These are phyloP conservation scores for Philereme transversata DNA, from an alignment of 2,888 invertebrate species.

Conservation along the genomic window DNA sequence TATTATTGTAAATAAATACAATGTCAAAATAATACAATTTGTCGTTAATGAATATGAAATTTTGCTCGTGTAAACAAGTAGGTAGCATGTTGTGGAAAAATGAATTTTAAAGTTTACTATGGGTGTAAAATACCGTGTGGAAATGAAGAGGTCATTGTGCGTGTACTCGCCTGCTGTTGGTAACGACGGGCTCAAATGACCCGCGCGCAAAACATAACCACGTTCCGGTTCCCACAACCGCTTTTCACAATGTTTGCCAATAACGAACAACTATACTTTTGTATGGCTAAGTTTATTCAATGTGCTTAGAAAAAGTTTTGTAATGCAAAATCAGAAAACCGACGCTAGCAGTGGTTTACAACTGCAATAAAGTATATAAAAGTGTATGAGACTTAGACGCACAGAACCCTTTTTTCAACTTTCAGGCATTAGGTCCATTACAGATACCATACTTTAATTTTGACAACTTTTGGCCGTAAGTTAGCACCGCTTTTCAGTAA, in stretches of 20 bases:
- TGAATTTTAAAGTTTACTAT: constrained; percentile 48
- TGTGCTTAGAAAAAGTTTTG: constrained; percentile 46
- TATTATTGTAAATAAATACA: no score
- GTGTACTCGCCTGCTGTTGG: constrained; percentile 63
- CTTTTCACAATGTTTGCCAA: constrained; percentile 46
- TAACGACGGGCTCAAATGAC: constrained; percentile 69
- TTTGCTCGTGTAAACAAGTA: constrained; percentile 26
- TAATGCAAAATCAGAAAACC: constrained; percentile 42
- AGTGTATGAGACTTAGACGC: no score
- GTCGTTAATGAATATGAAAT: constrained; percentile 18
- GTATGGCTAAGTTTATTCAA: constrained; percentile 35
- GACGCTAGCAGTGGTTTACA: neutral
- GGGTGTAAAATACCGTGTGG: constrained; percentile 58
- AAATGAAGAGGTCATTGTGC: constrained; percentile 66
- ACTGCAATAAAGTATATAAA: neutral
- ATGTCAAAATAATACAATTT: constrained; percentile 5
- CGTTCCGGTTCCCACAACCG: constrained; percentile 41
- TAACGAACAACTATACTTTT: constrained; percentile 38
- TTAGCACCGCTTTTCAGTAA: no score
- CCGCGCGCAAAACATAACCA: constrained; percentile 62
- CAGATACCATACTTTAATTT: no score
- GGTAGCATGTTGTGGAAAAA: constrained; percentile 31
- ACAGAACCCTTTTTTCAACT: no score
- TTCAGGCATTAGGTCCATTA: no score
- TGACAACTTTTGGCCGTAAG: no score